Evolutionary conservation across 2,888 invertebrate species (phyloP), one percentile per base, ranked within the genome.

Genomic region (Tuberolachnus salignus): DNA sequence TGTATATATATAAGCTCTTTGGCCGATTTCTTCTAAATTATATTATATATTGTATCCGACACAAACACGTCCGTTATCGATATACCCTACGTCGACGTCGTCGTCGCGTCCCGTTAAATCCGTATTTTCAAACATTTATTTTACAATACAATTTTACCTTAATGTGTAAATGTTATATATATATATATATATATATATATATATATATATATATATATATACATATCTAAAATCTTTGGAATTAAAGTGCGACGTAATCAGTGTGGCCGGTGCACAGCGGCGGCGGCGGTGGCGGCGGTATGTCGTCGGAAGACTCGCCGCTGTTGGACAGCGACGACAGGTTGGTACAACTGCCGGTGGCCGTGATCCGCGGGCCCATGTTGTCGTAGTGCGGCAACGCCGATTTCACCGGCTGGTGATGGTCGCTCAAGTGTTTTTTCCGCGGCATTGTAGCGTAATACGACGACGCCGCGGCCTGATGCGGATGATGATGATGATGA

Each of bases 351-450:
- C 93, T 94, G 67, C 95, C 95, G 82, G 93, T 93, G 51, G 94
- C 94, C 13, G 94, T 95, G 72, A 94, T 93, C 82, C 94, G 89
- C 73, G 94, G 92, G 10, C 94, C 94, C 92, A 94, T 93, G 86
- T 94, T 94, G 87, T 95, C 95, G 85, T 95, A 94, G 81, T 92
- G 91, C 74, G 92, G 90, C 6, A 83, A 83, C 1, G 83, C 81
- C 1, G 78, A 59, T 46, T 66, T 67, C 14, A 66, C 26, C 14
- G 46, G 19, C 3, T 44, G 23, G 6, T 67, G 23, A 6, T 67
- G 64, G 89, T 85, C 84, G 87, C 88, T 84, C 84, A 85, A 72
- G 16, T 80, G 71, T 53, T 74, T 85, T 81, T 87, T 84, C 26
- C 88, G 85, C 3, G 88, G 87, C 82, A 88, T 83, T 16, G 88